A percentile compares a stretch with the other conserved stretches of the same genome.
phyloP scores from a whole-genome alignment of 2,113 vertebrate genomes.

The Oncorhynchus keta region DNA sequence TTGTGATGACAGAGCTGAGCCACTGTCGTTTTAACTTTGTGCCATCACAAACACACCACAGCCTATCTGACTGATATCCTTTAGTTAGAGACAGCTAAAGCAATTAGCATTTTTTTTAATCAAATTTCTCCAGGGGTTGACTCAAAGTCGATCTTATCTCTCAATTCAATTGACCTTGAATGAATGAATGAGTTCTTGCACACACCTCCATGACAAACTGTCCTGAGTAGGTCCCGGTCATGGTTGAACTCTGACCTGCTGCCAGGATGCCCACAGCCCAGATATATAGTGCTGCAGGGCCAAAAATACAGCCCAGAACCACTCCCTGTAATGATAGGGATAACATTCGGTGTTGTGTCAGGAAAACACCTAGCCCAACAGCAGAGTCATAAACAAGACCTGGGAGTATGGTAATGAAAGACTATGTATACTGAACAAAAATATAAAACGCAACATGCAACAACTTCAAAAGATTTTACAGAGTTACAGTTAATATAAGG shows the following conservation, averaged over 20 bases:
- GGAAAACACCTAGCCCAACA: not conserved
- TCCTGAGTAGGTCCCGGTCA: constrained; percentile 92
- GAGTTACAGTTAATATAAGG: too few relatives aligned
- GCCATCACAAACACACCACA: not conserved
- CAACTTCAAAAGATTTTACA: too few relatives aligned
- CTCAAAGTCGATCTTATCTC: not conserved
- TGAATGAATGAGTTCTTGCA: constrained; percentile 1
- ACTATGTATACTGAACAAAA: too few relatives aligned
- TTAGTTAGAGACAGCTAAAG: not conserved
- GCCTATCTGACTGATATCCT: not conserved
- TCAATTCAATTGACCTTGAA: not conserved
- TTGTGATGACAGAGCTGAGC: too few relatives aligned
- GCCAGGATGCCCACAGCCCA: constrained; percentile 92
- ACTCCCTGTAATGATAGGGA: constrained; percentile 71
- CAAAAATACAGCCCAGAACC: constrained; percentile 88
- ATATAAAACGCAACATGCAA: too few relatives aligned
- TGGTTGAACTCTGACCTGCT: constrained; percentile 93
- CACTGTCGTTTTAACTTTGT: not conserved
- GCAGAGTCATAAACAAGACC: too few relatives aligned
- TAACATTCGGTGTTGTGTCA: not conserved
- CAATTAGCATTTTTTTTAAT: not conserved
- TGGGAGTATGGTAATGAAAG: too few relatives aligned
- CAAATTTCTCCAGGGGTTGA: not conserved
- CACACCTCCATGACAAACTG: constrained; percentile 94
- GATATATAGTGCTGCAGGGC: constrained; percentile 86